phyloP scores from a whole-genome alignment of 2,797 vertebrate genomes.

The Crypturellus tataupa region DNA sequence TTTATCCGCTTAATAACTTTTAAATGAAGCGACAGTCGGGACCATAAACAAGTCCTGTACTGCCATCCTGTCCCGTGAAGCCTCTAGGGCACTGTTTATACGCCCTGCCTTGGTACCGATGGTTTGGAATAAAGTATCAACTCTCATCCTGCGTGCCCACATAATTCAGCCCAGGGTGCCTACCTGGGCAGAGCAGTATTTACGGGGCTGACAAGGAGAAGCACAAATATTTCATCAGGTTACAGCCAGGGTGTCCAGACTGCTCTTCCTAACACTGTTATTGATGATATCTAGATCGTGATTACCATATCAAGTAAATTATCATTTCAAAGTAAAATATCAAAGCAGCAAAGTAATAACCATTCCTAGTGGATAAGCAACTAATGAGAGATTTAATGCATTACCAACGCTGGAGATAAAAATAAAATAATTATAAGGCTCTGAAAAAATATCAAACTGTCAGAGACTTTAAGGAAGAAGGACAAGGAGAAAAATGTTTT shows the following conservation, averaged over 20 bases:
- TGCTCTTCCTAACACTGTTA: constrained; percentile 25
- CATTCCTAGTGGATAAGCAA: constrained; percentile 9
- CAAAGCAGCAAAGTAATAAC: constrained; percentile 33
- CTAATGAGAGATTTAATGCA: constrained; percentile 24
- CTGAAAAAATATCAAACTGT: not conserved
- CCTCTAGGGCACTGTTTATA: not conserved
- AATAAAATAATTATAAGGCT: constrained; percentile 24
- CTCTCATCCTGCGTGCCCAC: not conserved
- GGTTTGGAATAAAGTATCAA: not conserved
- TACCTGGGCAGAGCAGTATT: not conserved
- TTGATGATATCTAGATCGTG: constrained; percentile 44
- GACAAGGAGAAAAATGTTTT: not conserved
- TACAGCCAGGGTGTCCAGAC: constrained; percentile 17
- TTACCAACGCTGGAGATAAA: constrained; percentile 8
- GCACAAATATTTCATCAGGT: constrained; percentile 38
- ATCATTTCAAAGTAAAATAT: constrained; percentile 62
- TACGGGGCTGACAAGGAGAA: constrained; percentile 2
- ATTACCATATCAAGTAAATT: constrained; percentile 67
- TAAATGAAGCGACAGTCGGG: not conserved
- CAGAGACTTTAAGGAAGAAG: not conserved
- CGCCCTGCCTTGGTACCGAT: not conserved
- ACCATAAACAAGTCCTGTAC: constrained; percentile 29
- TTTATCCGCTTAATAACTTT: constrained; percentile 68
- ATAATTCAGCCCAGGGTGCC: not conserved
- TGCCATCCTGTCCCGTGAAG: not conserved